Evolutionary conservation across 2,888 invertebrate species (phyloP).

Genomic region (Cyclophora punctaria): DNA sequence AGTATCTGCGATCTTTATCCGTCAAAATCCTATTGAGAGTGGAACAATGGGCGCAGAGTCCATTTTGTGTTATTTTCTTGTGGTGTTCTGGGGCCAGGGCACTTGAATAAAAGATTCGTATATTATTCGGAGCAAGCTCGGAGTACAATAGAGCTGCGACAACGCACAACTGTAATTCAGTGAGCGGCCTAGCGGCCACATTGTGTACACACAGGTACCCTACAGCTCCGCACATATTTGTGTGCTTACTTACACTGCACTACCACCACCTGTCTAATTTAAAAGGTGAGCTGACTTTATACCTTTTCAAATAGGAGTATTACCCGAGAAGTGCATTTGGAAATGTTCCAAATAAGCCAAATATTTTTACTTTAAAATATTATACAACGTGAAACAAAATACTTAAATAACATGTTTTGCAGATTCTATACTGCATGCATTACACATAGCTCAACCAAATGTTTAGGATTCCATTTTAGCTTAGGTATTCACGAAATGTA

Average conservation of each 20-base stretch:
- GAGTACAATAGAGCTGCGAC: conserved; percentile 59
- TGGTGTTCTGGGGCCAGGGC: conserved; percentile 54
- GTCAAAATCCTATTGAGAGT: conserved; percentile 63
- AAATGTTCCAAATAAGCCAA: conserved; percentile 7
- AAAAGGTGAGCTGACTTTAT: conserved; percentile 25
- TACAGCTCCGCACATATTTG: conserved; percentile 21
- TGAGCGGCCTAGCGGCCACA: conserved; percentile 48
- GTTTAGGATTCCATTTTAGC: too few species aligned
- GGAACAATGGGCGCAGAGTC: conserved; percentile 63
- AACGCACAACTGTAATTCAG: conserved; percentile 61
- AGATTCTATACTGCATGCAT: too few species aligned
- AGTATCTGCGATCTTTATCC: conserved; percentile 34
- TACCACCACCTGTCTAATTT: conserved; percentile 33
- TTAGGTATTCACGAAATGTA: too few species aligned
- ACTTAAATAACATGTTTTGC: too few species aligned
- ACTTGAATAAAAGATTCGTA: conserved; percentile 73
- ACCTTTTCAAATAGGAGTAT: conserved; percentile 11
- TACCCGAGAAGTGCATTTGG: conserved; percentile 5
- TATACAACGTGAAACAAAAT: too few species aligned
- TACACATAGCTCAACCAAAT: too few species aligned
- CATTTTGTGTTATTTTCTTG: conserved; percentile 66
- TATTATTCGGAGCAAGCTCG: conserved; percentile 54
- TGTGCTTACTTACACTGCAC: too few species aligned
- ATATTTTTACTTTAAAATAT: conserved; percentile 1
- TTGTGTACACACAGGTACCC: conserved; percentile 40